These are phyloP conservation scores for Rhabdomys pumilio DNA, from an alignment of 2,797 vertebrate genomes.

Conservation along the genomic window DNA sequence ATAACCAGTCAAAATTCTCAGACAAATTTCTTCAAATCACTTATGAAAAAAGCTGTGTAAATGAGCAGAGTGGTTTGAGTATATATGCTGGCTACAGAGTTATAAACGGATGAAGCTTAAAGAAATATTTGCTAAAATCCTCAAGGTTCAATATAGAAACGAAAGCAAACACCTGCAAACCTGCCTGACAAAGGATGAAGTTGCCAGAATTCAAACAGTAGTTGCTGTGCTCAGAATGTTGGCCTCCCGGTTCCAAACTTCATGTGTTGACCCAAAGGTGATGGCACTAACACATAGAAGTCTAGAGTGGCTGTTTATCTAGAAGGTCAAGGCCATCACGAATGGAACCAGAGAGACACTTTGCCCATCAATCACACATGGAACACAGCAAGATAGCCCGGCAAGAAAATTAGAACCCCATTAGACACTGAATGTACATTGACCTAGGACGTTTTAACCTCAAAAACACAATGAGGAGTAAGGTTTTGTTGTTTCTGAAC, in stretches of 20 bases:
- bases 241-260: background rate
- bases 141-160: slow-evolving; percentile 7
- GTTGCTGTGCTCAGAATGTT: background rate
- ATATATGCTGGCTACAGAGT: background rate
- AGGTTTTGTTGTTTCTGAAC: background rate
- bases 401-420: background rate
- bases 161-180: background rate
- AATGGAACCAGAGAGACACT: background rate
- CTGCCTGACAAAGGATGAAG: background rate
- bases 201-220: background rate
- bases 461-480: background rate
- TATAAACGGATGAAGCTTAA: background rate
- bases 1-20: background rate
- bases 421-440: background rate
- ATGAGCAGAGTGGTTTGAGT: background rate
- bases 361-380: background rate
- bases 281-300: background rate
- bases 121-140: slow-evolving; percentile 34
- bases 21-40: slow-evolving; percentile 4
- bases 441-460: background rate
- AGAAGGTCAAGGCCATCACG: background rate
- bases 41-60: background rate
- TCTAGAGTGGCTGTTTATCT: background rate
- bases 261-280: background rate
- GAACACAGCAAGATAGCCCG: background rate